Evolutionary conservation across 2,888 invertebrate species (phyloP), one percentile per base, ranked within the genome.

Genomic region (Himalopsyche anomala): DNA sequence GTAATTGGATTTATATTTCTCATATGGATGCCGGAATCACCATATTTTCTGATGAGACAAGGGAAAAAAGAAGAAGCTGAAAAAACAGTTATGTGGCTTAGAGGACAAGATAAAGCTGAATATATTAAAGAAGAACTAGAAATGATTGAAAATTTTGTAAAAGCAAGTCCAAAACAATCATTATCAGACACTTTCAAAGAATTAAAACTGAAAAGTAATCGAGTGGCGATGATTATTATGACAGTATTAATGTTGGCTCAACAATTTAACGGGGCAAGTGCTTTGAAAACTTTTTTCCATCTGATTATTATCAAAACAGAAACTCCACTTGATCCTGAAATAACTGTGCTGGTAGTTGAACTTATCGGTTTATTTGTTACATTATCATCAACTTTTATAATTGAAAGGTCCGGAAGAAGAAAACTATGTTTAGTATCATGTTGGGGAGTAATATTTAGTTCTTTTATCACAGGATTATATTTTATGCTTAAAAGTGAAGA

Each of bases 81-180:
- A 69, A 84, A 87, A 36, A 87, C 90, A 2, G 87, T 91, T 40
- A 88, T 88, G 84, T 89, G 89, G 74, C 81, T 91, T 5, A 89
- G 90, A 80, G 84, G 89, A 15, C 89, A 87, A 55, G 36, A 85
- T 2, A 86, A 90, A 74, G 51, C 83, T 3, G 28, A 79, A 17
- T 51, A 83, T 12, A 90, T 91, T 3, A 89, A 89, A 11, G 88
- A 90, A 8, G 91, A 91, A 86, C 54, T 91, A 36, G 28, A 54
- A 4, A 83, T 86, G 17, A 86, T 91, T 28, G 88, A 88, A 5
- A 69, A 51, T 8, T 90, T 90, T 85, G 90, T 91, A 0, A 83
- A 89, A 40, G 87, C 90, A 38, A 91, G 91, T 85, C 89, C 90
- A 88, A 90, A 90, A 2, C 90, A 91, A 87, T 42, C 83, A 28